phyloP scores from a whole-genome alignment of 2,888 invertebrate species.

The Bellardia bayeri region DNA sequence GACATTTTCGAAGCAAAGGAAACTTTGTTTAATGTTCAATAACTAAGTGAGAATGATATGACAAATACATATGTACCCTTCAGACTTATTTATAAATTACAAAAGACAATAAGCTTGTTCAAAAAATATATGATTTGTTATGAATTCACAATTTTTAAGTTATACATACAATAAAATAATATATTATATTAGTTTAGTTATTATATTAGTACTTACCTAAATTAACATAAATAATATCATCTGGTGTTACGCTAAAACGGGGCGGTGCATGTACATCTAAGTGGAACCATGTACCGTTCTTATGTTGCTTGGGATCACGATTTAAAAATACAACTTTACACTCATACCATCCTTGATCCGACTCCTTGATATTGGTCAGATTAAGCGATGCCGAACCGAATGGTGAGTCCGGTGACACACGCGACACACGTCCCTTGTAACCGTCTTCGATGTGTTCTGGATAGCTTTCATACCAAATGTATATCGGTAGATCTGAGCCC shows the following conservation, averaged over 20 bases:
- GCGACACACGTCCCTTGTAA: constrained; percentile 95
- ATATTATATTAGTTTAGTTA: no score
- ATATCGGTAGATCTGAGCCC: constrained; percentile 98
- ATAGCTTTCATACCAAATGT: constrained; percentile 99
- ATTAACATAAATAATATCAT: constrained; percentile 98
- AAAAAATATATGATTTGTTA: no score
- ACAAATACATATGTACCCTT: no score
- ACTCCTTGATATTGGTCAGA: constrained; percentile 96
- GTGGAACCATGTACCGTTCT: constrained; percentile 99
- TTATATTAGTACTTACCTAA: constrained; percentile 86
- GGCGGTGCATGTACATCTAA: constrained; percentile 98
- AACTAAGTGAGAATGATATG: no score
- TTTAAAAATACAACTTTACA: constrained; percentile 98
- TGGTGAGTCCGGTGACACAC: constrained; percentile 93
- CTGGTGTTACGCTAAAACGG: constrained; percentile 97
- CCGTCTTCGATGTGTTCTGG: constrained; percentile 98
- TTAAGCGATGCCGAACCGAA: constrained; percentile 97
- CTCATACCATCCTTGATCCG: constrained; percentile 98
- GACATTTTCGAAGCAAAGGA: no score
- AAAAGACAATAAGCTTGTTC: no score
- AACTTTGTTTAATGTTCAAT: no score
- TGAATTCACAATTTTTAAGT: no score
- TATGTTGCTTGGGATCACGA: constrained; percentile 95
- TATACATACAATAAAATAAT: neutral
- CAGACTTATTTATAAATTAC: no score